A percentile compares a stretch with the other conserved stretches of the same genome.
These are phyloP conservation scores for Dicroscelio sp. DNA, from an alignment of 2,888 invertebrate genomes.

Conservation along the genomic window DNA sequence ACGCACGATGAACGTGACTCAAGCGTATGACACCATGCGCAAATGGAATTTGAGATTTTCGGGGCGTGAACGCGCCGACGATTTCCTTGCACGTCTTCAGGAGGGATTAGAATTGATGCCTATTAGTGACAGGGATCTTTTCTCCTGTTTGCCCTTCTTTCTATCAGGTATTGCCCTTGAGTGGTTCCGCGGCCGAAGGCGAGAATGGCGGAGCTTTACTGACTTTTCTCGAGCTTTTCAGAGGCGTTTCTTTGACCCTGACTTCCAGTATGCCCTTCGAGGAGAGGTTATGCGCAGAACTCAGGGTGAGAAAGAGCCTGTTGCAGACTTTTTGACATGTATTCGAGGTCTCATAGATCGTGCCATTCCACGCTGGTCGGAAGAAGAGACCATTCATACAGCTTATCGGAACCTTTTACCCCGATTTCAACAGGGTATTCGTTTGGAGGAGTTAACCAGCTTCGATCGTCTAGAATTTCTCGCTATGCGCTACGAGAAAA, in stretches of 20 bases:
- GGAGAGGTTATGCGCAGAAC: not conserved
- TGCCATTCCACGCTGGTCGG: not conserved
- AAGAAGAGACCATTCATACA: not conserved
- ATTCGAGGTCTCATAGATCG: slow-evolving; percentile 8
- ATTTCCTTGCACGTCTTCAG: not conserved
- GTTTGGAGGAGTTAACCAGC: not conserved
- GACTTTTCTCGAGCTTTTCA: not conserved
- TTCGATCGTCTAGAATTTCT: not conserved
- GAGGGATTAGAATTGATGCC: not conserved
- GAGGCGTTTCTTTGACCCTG: not conserved
- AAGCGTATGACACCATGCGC: slow-evolving; percentile 9
- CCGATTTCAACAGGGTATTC: not conserved
- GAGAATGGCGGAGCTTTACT: not conserved
- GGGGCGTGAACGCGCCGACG: too few relatives aligned
- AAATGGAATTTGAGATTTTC: not conserved
- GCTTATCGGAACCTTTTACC: not conserved
- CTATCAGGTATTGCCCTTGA: too few relatives aligned
- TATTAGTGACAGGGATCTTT: too few relatives aligned
- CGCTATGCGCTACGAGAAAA: not conserved
- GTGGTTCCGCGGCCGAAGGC: not conserved
- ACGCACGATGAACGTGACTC: too few relatives aligned
- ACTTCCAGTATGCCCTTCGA: not conserved
- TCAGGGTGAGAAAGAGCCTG: slow-evolving; percentile 1
- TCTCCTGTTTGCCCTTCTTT: too few relatives aligned
- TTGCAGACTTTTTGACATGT: slow-evolving; percentile 13